A percentile compares a stretch with the other conserved stretches of the same genome.
phyloP scores from a whole-genome alignment of 2,113 vertebrate genomes.

The Sorex fumeus region DNA sequence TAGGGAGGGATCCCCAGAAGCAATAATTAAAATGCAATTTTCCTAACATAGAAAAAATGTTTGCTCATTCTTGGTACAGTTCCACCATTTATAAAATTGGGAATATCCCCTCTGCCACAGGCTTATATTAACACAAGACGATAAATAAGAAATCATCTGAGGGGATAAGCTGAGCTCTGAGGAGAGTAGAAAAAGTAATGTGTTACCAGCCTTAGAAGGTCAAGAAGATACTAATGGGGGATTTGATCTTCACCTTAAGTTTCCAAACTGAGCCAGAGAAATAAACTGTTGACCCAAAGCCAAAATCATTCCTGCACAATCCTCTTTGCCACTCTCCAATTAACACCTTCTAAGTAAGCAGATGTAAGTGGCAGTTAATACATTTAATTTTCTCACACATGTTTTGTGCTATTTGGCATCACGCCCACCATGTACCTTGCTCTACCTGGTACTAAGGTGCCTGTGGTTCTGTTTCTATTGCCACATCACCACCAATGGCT shows the following conservation, averaged over 20 bases:
- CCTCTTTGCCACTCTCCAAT: too few relatives aligned
- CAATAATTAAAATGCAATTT: background rate
- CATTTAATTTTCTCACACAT: background rate
- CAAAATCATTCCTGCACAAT: background rate
- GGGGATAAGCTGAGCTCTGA: background rate
- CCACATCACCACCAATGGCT: background rate
- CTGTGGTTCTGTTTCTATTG: background rate
- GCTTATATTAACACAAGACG: background rate
- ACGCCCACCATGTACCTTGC: background rate
- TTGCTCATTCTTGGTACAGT: background rate
- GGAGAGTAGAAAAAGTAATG: background rate
- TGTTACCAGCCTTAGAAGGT: background rate
- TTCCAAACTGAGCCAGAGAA: constrained; percentile 2
- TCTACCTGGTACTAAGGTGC: background rate
- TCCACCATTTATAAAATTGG: background rate
- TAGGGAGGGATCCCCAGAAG: background rate
- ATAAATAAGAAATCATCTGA: background rate
- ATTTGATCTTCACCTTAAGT: background rate
- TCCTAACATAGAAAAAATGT: background rate
- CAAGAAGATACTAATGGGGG: background rate
- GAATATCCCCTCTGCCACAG: background rate
- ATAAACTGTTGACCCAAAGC: background rate
- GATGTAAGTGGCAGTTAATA: background rate
- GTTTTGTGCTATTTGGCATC: background rate
- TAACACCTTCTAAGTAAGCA: background rate